A percentile compares a stretch with the other conserved stretches of the same genome.
Evolutionary conservation across 2,113 vertebrate species (phyloP).

Genomic region (Cebus imitator): DNA sequence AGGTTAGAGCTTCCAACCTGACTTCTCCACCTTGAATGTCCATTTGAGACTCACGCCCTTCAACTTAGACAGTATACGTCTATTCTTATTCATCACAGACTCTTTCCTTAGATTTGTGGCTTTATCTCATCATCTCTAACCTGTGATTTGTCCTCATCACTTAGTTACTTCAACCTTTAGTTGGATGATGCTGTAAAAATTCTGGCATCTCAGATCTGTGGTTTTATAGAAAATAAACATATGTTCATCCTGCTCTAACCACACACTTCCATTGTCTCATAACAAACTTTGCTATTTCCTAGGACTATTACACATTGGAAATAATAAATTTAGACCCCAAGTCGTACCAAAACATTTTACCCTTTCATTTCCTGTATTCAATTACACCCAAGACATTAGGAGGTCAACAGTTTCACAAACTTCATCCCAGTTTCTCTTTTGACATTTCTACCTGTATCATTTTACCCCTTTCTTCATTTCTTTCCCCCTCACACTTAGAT

Average conservation of each 20-base stretch:
- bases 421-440: not conserved
- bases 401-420: not conserved
- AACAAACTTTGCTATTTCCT: not conserved
- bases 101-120: not conserved
- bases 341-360: not conserved
- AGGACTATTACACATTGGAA: not conserved
- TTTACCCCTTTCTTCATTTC: not conserved
- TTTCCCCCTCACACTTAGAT: not conserved
- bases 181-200: not conserved
- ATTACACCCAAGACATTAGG: not conserved
- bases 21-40: not conserved
- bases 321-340: not conserved
- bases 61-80: not conserved
- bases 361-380: not conserved
- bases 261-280: not conserved
- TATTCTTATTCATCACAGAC: not conserved
- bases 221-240: not conserved
- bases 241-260: not conserved
- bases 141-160: not conserved
- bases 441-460: not conserved
- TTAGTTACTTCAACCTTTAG: not conserved
- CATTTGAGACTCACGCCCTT: not conserved
- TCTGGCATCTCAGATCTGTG: not conserved
- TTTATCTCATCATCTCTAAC: not conserved
- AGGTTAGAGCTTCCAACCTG: not conserved